These are phyloP conservation scores for Corella eumyota DNA, from an alignment of 23 tunicate genomes.

Conservation along the genomic window DNA sequence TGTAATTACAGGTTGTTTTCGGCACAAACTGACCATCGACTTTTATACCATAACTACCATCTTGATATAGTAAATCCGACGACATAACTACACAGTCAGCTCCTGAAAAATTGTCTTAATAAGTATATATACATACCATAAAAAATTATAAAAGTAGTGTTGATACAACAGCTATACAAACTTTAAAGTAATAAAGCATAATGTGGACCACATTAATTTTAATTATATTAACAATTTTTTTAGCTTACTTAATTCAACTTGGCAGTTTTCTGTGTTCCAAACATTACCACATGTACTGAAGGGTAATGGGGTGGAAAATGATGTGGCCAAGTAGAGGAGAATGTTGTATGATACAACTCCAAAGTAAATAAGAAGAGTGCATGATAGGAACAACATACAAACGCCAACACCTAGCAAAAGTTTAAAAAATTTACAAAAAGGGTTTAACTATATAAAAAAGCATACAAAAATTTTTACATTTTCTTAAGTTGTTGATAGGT, in stretches of 20 bases:
- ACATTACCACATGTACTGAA: constrained; percentile 41
- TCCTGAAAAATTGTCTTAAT: too few relatives aligned
- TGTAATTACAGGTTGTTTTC: constrained; percentile 18
- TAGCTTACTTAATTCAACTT: constrained; percentile 11
- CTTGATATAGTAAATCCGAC: too few relatives aligned
- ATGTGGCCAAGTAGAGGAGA: constrained; percentile 45
- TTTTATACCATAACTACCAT: constrained; percentile 13
- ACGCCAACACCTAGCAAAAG: constrained; percentile 51
- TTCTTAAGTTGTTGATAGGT: neutral
- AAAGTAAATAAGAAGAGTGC: constrained; percentile 26
- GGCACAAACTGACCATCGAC: constrained; percentile 13
- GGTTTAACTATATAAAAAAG: too few relatives aligned
- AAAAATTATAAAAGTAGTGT: too few relatives aligned
- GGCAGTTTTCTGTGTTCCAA: constrained; percentile 66
- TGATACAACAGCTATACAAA: too few relatives aligned
- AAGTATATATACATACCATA: too few relatives aligned
- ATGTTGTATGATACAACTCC: constrained; percentile 78
- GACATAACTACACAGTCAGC: too few relatives aligned
- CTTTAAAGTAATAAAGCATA: too few relatives aligned
- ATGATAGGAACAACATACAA: constrained; percentile 58
- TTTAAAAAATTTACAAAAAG: too few relatives aligned
- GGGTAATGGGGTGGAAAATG: constrained; percentile 45
- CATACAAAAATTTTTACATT: neutral
- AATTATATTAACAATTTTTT: too few relatives aligned
- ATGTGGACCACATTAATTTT: too few relatives aligned